Conservation (phyloP, 35 echinoderm and acorn worm genomes). For the Ophioderma brevispina region DNA sequence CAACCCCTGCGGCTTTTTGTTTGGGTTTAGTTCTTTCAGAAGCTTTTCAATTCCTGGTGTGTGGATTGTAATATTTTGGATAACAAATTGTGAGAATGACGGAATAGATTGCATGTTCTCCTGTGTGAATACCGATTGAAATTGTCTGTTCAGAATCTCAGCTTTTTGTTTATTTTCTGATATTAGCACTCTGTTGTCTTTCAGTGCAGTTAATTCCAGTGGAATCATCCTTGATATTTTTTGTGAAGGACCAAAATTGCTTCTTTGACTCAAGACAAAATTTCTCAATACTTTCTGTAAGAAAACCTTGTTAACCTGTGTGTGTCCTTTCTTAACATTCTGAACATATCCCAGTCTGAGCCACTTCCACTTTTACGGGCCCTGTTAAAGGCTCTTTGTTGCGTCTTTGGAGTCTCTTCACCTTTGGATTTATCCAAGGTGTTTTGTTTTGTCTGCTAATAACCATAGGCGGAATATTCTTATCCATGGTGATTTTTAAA, state of each 20-base stretch:
- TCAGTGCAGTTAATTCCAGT: constrained; percentile 22
- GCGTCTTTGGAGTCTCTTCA: neutral
- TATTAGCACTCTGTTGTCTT: constrained; percentile 20
- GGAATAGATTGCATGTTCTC: neutral
- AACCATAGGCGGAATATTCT: neutral
- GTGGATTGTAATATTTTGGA: neutral
- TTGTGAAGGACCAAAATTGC: constrained; percentile 43
- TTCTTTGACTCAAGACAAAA: constrained; percentile 42
- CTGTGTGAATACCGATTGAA: constrained; percentile 39
- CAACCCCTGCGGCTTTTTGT: constrained; percentile 2
- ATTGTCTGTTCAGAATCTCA: constrained; percentile 29
- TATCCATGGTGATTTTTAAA: neutral
- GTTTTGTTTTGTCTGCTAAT: neutral
- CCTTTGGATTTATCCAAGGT: neutral
- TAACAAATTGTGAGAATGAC: neutral
- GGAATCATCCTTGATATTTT: constrained; percentile 23
- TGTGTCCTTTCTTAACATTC: constrained; percentile 11
- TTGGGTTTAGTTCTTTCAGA: neutral
- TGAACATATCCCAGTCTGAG: neutral
- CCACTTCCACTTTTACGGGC: neutral
- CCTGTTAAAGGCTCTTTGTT: neutral
- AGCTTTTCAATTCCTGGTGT: neutral
- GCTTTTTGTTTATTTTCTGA: constrained; percentile 25
- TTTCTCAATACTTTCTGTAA: neutral
- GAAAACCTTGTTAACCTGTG: constrained; percentile 21